These are phyloP conservation scores for Chalcis sispes DNA, from an alignment of 2,888 invertebrate species.

Conservation along the genomic window DNA sequence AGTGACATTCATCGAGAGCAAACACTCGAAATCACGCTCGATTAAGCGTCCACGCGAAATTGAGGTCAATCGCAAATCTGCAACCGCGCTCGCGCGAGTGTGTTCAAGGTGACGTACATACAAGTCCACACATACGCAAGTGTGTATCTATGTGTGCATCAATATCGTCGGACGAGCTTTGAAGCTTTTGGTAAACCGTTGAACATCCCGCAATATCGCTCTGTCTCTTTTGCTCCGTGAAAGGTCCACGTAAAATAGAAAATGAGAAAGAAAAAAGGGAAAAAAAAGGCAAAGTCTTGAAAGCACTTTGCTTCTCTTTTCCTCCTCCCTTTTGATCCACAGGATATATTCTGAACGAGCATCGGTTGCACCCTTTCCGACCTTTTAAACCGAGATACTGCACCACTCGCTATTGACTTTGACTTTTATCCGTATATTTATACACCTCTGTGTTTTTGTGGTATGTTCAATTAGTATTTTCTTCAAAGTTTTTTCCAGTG, in stretches of 20 bases:
- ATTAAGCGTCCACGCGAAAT: constrained; percentile 28
- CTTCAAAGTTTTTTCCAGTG: no score
- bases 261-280: no score
- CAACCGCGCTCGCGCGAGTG: no score
- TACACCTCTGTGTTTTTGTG: no score
- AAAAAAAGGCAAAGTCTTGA: constrained; percentile 11
- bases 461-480: no score
- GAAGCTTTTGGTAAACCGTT: constrained; percentile 4
- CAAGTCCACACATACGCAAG: no score
- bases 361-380: background rate
- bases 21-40: constrained; percentile 34
- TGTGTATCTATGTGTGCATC: no score
- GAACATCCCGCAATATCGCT: background rate
- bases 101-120: background rate
- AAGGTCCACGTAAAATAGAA: background rate
- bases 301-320: background rate
- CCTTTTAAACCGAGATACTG: background rate
- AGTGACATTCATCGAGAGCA: constrained; percentile 7
- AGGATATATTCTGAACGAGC: background rate
- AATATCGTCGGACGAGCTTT: background rate
- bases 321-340: background rate
- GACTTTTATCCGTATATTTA: constrained; percentile 7
- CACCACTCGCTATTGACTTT: background rate
- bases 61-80: constrained; percentile 32
- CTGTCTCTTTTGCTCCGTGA: background rate